These are phyloP conservation scores for Hermodice carunculata DNA, from an alignment of 2,888 invertebrate genomes.

Conservation along the genomic window DNA sequence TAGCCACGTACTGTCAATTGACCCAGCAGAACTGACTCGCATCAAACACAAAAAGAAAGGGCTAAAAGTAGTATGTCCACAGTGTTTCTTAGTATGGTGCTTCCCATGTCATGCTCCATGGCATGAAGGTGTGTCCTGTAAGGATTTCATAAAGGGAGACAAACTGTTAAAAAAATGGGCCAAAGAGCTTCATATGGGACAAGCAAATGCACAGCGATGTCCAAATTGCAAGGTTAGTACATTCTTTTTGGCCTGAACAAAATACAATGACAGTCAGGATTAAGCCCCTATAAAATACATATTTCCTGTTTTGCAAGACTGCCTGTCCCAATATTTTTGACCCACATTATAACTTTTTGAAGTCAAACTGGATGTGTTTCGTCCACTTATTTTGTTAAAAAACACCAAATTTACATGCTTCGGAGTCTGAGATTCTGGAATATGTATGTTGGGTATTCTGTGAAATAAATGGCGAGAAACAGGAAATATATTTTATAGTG, in stretches of 20 bases:
- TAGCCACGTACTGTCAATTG: conserved; percentile 50
- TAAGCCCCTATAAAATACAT: neutral
- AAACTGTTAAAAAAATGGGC: conserved; percentile 69
- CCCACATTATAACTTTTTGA: too few relatives aligned
- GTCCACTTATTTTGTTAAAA: too few relatives aligned
- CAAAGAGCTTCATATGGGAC: conserved; percentile 62
- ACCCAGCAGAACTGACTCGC: conserved; percentile 7
- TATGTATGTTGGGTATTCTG: too few relatives aligned
- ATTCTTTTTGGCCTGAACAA: too few relatives aligned
- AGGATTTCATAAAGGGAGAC: conserved; percentile 65
- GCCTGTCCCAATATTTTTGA: too few relatives aligned
- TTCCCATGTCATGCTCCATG: conserved; percentile 70
- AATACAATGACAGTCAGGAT: neutral
- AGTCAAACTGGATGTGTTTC: too few relatives aligned
- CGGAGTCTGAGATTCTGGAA: too few relatives aligned
- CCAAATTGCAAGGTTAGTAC: conserved; percentile 70
- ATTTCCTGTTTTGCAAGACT: neutral
- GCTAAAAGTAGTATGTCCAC: conserved; percentile 55
- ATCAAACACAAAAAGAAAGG: conserved; percentile 38
- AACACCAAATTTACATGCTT: too few relatives aligned
- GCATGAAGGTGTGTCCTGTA: conserved; percentile 67
- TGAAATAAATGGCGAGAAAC: too few relatives aligned
- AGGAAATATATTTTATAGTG: too few relatives aligned
- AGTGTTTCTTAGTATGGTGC: conserved; percentile 69
- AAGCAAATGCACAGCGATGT: conserved; percentile 69